Base-by-base conservation (phyloP, 2,113 vertebrate genomes). In the Theristicus caerulescens region DNA sequence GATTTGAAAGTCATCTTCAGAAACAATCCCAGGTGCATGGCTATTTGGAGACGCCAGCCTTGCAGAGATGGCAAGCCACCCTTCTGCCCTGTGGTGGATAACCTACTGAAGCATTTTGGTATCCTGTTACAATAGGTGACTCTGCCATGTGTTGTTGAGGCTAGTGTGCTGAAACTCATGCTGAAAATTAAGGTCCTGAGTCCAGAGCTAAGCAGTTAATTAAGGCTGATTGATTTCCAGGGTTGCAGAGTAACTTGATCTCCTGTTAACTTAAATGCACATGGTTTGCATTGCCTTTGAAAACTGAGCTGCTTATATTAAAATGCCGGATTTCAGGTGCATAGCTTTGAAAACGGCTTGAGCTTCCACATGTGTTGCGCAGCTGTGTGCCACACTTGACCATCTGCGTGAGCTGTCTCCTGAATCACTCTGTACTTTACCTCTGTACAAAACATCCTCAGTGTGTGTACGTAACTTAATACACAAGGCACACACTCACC, bases 161-260 rank as follows among this genome's bases (percentile, higher is more conserved):
- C 74, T 49, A 49, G 44, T 1, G 2, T 65, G 54, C 52, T 22
- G 54, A 69, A 87, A 66, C 25, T 38, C 47, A 3, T 31, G 49
- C 76, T 92, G 62, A 7, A 88, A 89, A 83, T 72, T 21, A 49
- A 71, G 13, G n/a, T 73, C 57, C 61, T 13, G 49, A 55, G 38
- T 70, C 42, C 61, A 46, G 70, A 89, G 40, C 42, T 69, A 38
- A 61, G 21, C 80, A 58, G 17, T 71, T 92, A 76, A 92, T 97
- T 84, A 86, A 79, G 67, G 86, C 58, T 78, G 91, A 86, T 94
- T 80, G 89, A 91, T 77, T 94, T 62, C 13, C 73, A 86, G 80
- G 27, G 16, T 25, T 59, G 80, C 61, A 46, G 81, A 51, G 83
- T 16, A 58, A 84, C 62, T 19, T 29, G 61, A 91, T 85, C 83